A percentile compares a stretch with the other conserved stretches of the same genome.
Conservation (phyloP, 2,888 invertebrate species). For the Lochmaea crataegi region DNA sequence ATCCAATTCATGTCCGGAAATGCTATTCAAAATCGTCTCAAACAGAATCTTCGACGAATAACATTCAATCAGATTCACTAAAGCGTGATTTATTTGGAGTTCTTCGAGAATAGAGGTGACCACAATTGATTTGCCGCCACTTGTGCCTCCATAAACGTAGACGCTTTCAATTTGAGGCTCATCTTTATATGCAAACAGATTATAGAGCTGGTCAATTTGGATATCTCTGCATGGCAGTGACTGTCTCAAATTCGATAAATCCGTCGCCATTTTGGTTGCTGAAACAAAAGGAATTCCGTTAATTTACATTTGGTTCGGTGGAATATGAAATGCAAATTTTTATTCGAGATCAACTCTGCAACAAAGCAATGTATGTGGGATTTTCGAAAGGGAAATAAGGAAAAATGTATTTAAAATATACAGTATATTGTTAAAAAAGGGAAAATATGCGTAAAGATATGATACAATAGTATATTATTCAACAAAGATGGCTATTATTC, state of each 20-base stretch:
- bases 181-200: constrained; percentile 66
- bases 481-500: too few species aligned
- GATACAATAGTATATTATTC: too few species aligned
- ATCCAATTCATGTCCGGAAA: constrained; percentile 65
- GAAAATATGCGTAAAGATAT: too few species aligned
- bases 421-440: too few species aligned
- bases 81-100: constrained; percentile 71
- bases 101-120: constrained; percentile 71
- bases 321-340: not conserved
- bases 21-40: constrained; percentile 77
- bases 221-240: constrained; percentile 57
- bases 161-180: constrained; percentile 77
- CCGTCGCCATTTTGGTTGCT: constrained; percentile 41
- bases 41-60: constrained; percentile 81
- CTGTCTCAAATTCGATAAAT: constrained; percentile 45
- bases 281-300: constrained; percentile 30
- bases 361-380: too few species aligned
- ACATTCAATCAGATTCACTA: constrained; percentile 86
- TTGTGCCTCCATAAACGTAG: constrained; percentile 85
- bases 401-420: too few species aligned
- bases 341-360: not conserved
- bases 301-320: constrained; percentile 1
- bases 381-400: too few species aligned
- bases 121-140: constrained; percentile 85
- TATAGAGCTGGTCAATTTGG: constrained; percentile 61